These are phyloP conservation scores for Cherax destructor DNA, from an alignment of 1,140 invertebrate genomes.

Conservation along the genomic window DNA sequence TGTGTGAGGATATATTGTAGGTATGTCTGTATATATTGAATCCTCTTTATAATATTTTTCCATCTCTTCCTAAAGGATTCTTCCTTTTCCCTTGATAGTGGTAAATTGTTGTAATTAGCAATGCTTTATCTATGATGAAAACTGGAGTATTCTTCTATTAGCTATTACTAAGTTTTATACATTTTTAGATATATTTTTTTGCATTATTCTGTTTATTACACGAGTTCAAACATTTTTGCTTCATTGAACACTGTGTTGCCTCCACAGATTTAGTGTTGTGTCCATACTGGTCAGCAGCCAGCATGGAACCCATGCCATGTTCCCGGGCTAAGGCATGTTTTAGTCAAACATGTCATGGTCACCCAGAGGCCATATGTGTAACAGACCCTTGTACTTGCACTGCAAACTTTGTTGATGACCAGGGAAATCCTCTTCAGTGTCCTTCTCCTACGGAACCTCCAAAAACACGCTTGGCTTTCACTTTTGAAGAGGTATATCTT, in stretches of 20 bases:
- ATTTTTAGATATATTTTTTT: too few relatives aligned
- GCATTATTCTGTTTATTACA: too few relatives aligned
- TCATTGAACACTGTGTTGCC: not conserved
- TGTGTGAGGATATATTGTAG: too few relatives aligned
- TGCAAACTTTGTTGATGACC: constrained; percentile 73
- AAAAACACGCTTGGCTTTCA: constrained; percentile 68
- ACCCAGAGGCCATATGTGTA: constrained; percentile 74
- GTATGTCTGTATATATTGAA: too few relatives aligned
- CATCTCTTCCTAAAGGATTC: too few relatives aligned
- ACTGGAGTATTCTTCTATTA: too few relatives aligned
- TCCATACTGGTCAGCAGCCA: constrained; percentile 72
- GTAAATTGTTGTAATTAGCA: too few relatives aligned
- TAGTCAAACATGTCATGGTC: constrained; percentile 73
- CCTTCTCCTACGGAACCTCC: constrained; percentile 64
- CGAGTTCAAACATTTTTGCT: too few relatives aligned
- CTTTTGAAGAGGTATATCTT: constrained; percentile 65
- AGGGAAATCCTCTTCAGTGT: constrained; percentile 70
- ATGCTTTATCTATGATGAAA: too few relatives aligned
- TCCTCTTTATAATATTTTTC: too few relatives aligned
- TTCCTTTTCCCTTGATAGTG: too few relatives aligned
- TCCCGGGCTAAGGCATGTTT: constrained; percentile 74
- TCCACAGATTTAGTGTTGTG: constrained; percentile 74
- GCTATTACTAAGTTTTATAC: too few relatives aligned
- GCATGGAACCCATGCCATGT: constrained; percentile 73
- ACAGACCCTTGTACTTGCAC: constrained; percentile 76